These are phyloP conservation scores for Scaptomyza hsui DNA, from an alignment of 1,140 invertebrate genomes.

Conservation along the genomic window DNA sequence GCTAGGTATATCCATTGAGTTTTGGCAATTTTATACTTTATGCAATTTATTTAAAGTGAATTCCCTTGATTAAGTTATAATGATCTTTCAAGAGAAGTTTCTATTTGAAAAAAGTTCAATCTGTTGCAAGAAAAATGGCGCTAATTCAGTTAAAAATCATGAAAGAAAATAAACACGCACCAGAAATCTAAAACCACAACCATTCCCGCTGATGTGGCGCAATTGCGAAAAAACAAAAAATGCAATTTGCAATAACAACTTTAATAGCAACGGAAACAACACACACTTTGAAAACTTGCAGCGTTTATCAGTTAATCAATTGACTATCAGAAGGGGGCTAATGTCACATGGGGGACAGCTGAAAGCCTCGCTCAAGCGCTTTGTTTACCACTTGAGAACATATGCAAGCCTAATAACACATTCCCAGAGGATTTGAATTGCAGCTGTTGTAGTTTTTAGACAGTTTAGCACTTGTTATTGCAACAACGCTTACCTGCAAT, in stretches of 20 bases:
- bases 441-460: not conserved
- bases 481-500: not conserved
- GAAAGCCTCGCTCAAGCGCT: slow-evolving; percentile 51
- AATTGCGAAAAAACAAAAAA: not conserved
- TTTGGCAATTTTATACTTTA: too few species aligned
- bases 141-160: not conserved
- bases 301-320: slow-evolving; percentile 41
- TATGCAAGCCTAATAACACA: not conserved
- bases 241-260: slow-evolving; percentile 26
- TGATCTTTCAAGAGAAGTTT: not conserved
- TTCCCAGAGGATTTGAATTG: not conserved
- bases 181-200: not conserved
- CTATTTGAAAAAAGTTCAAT: slow-evolving; percentile 6
- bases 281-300: slow-evolving; percentile 59
- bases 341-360: slow-evolving; percentile 16
- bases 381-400: slow-evolving; percentile 59
- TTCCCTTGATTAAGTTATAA: too few species aligned
- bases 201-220: not conserved
- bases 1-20: too few species aligned
- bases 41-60: too few species aligned
- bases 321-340: slow-evolving; percentile 25
- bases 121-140: not conserved
- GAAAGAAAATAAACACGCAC: not conserved
- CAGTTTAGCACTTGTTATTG: not conserved
- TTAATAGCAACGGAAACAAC: slow-evolving; percentile 9